Percentiles rank a stretch among this genome's conserved stretches.
Evolutionary conservation across 1,140 invertebrate genomes (phyloP).

Genomic region (Leguminivora glycinivorella): DNA sequence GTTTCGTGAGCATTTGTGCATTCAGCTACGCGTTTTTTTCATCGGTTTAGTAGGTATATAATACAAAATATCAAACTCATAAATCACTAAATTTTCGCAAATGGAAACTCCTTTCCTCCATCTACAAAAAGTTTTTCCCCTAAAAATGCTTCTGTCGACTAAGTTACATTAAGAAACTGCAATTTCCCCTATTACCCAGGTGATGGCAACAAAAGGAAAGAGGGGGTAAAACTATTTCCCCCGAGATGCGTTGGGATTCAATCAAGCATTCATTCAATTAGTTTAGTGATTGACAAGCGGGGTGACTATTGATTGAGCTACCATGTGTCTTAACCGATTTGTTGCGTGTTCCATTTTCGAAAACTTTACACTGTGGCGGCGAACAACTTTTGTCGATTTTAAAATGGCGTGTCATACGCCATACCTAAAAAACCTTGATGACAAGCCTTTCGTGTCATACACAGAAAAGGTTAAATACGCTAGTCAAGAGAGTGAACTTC

Average conservation of each 20-base stretch:
- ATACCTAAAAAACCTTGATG: too few relatives aligned
- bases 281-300: slow-evolving; percentile 50
- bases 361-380: too few relatives aligned
- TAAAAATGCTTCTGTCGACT: not conserved
- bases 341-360: too few relatives aligned
- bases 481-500: too few relatives aligned
- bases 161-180: slow-evolving; percentile 17
- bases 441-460: too few relatives aligned
- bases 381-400: too few relatives aligned
- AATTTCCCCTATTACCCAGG: slow-evolving; percentile 21
- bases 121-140: not conserved
- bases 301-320: slow-evolving; percentile 2
- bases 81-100: not conserved
- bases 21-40: not conserved
- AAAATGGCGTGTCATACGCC: too few relatives aligned
- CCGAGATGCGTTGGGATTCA: slow-evolving; percentile 42
- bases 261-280: slow-evolving; percentile 61
- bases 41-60: too few relatives aligned
- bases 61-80: too few relatives aligned
- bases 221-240: slow-evolving; percentile 43
- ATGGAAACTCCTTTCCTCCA: not conserved
- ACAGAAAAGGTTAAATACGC: too few relatives aligned
- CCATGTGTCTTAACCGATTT: too few relatives aligned
- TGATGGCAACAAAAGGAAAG: slow-evolving; percentile 31
- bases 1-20: too few relatives aligned